phyloP scores from a whole-genome alignment of 2,797 vertebrate species.

The Taenioides sp. region DNA sequence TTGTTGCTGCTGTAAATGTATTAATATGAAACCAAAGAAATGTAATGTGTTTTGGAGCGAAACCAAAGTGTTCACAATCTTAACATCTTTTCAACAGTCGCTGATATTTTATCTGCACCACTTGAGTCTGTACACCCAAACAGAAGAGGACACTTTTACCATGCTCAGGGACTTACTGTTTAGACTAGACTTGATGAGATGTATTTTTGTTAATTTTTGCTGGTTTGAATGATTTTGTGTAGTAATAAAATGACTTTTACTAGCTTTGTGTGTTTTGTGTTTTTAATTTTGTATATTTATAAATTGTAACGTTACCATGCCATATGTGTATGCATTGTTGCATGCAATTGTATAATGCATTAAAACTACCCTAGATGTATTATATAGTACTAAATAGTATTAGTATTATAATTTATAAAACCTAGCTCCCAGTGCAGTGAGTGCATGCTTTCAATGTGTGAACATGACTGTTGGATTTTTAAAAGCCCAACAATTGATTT shows the following conservation, averaged over 20 bases:
- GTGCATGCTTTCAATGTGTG: not conserved
- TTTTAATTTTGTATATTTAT: not conserved
- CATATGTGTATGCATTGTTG: not conserved
- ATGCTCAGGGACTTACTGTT: constrained; percentile 15
- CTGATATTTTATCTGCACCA: constrained; percentile 13
- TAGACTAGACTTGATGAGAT: constrained; percentile 11
- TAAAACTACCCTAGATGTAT: no score
- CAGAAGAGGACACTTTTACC: not conserved
- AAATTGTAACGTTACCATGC: not conserved
- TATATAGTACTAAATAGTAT: no score
- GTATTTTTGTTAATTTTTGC: not conserved
- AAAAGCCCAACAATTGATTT: constrained; percentile 3
- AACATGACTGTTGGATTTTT: constrained; percentile 7
- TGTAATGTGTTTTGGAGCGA: constrained; percentile 11
- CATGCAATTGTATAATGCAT: not conserved
- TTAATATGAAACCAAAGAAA: constrained; percentile 16
- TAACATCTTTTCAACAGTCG: constrained; percentile 2
- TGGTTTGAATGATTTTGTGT: constrained; percentile 15
- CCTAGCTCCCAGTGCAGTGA: not conserved
- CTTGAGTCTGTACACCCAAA: constrained; percentile 28
- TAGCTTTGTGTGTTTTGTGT: constrained; percentile 9
- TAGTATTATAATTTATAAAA: no score
- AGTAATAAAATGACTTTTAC: constrained; percentile 22
- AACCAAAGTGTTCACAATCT: not conserved
- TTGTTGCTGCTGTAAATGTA: constrained; percentile 13